These are phyloP conservation scores for Steromphala cineraria DNA, from an alignment of 2,888 invertebrate genomes.

Conservation along the genomic window DNA sequence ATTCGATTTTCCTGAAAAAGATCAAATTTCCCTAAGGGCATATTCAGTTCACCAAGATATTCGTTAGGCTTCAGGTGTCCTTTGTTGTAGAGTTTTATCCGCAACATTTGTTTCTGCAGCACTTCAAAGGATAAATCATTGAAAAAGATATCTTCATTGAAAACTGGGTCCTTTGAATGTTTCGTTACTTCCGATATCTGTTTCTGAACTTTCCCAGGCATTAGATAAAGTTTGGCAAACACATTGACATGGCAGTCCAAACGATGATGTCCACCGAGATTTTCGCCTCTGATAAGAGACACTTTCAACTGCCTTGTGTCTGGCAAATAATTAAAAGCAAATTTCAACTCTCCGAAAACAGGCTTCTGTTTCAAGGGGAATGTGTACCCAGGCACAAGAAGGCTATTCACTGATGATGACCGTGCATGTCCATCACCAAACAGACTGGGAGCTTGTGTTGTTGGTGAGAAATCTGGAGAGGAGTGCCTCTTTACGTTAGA, in stretches of 20 bases:
- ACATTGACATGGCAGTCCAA: conserved; percentile 72
- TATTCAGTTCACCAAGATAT: conserved; percentile 74
- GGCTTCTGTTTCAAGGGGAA: conserved; percentile 34
- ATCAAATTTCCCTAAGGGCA: conserved; percentile 73
- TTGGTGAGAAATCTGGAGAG: conserved; percentile 45
- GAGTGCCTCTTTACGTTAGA: conserved; percentile 54
- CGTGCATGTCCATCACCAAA: conserved; percentile 25
- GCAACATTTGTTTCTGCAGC: conserved; percentile 69
- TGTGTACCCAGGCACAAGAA: conserved; percentile 29
- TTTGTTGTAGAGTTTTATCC: conserved; percentile 74
- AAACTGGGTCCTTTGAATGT: conserved; percentile 73
- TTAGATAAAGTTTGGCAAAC: conserved; percentile 73
- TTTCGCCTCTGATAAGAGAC: conserved; percentile 68
- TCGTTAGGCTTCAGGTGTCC: conserved; percentile 70
- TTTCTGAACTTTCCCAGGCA: conserved; percentile 75
- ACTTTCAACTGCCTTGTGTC: conserved; percentile 74
- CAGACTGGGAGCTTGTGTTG: conserved; percentile 24
- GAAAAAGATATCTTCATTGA: conserved; percentile 75
- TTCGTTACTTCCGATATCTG: conserved; percentile 71
- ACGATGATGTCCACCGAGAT: conserved; percentile 71
- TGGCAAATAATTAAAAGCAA: conserved; percentile 75
- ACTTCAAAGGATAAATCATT: conserved; percentile 73
- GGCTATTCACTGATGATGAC: conserved; percentile 37
- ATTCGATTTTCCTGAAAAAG: conserved; percentile 75
- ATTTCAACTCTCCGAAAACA: conserved; percentile 68